phyloP scores from a whole-genome alignment of 1,140 invertebrate genomes.

The Campodea augens region DNA sequence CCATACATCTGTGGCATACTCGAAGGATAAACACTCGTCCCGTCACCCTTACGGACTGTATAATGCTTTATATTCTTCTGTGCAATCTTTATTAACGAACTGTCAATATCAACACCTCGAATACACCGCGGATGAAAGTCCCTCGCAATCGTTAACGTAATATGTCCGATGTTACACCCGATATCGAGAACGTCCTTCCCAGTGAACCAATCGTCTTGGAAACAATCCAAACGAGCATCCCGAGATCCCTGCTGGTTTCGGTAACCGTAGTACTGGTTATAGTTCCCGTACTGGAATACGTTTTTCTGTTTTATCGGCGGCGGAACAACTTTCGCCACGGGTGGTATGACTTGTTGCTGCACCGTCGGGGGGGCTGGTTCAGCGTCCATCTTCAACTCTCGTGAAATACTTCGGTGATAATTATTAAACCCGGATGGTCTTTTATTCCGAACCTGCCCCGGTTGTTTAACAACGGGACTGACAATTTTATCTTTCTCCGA shows the following conservation, averaged over 20 bases:
- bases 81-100: conserved; percentile 61
- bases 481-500: conserved; percentile 67
- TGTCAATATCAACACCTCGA: conserved; percentile 89
- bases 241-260: conserved; percentile 57
- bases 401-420: no score
- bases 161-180: conserved; percentile 91
- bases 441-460: no score
- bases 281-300: conserved; percentile 85
- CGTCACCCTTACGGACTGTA: conserved; percentile 30
- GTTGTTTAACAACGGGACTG: conserved; percentile 75
- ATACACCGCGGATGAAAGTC: conserved; percentile 67
- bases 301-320: conserved; percentile 33
- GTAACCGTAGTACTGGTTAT: conserved; percentile 91
- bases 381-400: no score
- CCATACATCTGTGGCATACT: conserved; percentile 72
- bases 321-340: not conserved
- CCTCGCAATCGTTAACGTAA: conserved; percentile 61
- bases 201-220: conserved; percentile 67
- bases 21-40: conserved; percentile 50
- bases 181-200: conserved; percentile 88
- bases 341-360: conserved; percentile 10
- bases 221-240: conserved; percentile 61
- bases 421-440: no score
- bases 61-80: conserved; percentile 64
- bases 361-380: no score